Percentiles rank a stretch among this genome's conserved stretches.
Evolutionary conservation across 2,797 vertebrate species (phyloP).

Genomic region (Neosilurus hyrtlii): DNA sequence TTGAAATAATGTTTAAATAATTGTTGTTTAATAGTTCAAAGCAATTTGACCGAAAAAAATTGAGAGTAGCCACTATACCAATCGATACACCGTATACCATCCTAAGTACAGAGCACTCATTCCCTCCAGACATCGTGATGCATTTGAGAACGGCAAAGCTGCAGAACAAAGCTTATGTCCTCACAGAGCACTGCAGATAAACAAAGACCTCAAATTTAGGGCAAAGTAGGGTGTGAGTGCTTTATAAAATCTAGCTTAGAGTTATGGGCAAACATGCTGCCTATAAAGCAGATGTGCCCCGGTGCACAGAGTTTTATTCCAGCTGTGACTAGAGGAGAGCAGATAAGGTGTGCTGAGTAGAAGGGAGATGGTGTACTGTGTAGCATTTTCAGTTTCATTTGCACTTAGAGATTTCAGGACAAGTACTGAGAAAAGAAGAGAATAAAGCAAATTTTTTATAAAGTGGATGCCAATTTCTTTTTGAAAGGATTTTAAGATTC

Average conservation of each 20-base stretch:
- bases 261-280: neutral
- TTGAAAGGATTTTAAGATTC: neutral
- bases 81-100: neutral
- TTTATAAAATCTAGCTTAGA: neutral
- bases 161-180: neutral
- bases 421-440: neutral
- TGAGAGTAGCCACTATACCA: neutral
- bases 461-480: neutral
- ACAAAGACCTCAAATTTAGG: neutral
- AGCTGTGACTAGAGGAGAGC: neutral
- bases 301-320: neutral
- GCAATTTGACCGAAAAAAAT: neutral
- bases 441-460: neutral
- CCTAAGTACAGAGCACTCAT: neutral
- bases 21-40: neutral
- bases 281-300: neutral
- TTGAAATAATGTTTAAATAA: neutral
- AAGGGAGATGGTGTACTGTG: too few relatives aligned
- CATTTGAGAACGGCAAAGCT: neutral
- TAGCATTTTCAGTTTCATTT: neutral
- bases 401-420: neutral
- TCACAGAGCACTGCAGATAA: neutral
- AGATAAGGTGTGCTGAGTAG: neutral
- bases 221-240: neutral
- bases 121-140: neutral